A percentile compares a stretch with the other conserved stretches of the same genome.
These are phyloP conservation scores for Eretmocerus hayati DNA, from an alignment of 2,888 invertebrate genomes.

Conservation along the genomic window DNA sequence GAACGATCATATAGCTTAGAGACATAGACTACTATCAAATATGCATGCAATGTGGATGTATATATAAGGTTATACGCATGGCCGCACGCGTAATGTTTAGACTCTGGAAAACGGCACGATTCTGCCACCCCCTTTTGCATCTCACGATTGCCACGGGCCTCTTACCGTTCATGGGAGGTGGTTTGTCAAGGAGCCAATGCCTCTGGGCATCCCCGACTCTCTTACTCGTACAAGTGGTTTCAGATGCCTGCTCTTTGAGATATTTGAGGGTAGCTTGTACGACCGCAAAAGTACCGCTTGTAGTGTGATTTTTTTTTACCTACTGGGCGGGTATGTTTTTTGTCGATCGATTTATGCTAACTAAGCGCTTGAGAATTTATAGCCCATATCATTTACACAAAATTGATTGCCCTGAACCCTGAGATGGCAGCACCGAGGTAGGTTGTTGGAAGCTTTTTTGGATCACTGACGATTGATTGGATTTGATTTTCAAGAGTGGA, in stretches of 20 bases:
- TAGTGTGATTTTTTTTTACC: constrained; percentile 9
- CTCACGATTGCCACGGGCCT: background rate
- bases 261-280: too few species aligned
- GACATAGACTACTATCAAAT: constrained; percentile 43
- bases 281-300: too few species aligned
- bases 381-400: too few species aligned
- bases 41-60: constrained; percentile 34
- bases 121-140: background rate
- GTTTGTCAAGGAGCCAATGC: constrained; percentile 37
- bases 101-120: too few species aligned
- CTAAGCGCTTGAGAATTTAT: constrained; percentile 4
- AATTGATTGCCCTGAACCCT: background rate
- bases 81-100: too few species aligned
- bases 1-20: constrained; percentile 37
- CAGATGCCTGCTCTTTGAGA: too few species aligned
- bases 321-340: background rate
- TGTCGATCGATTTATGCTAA: constrained; percentile 11
- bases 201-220: constrained; percentile 24
- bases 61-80: too few species aligned
- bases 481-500: too few species aligned
- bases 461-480: too few species aligned
- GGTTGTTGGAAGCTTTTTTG: too few species aligned
- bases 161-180: constrained; percentile 27
- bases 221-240: background rate
- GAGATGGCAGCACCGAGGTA: background rate